These are phyloP conservation scores for Chesias legatella DNA, from an alignment of 2,888 invertebrate species.

Conservation along the genomic window DNA sequence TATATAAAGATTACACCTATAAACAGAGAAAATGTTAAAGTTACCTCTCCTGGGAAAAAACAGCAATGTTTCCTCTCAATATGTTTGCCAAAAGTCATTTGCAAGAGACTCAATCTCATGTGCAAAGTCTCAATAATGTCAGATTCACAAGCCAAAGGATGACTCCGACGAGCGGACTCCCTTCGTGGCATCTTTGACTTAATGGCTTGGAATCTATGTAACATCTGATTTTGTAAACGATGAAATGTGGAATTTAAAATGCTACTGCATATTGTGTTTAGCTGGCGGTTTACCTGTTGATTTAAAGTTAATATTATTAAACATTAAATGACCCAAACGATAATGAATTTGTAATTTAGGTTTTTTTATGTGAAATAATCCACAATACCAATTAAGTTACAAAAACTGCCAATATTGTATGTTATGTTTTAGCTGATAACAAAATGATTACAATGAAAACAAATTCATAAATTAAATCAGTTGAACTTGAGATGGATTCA, in stretches of 20 bases:
- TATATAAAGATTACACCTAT: no score
- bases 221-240: constrained; percentile 91
- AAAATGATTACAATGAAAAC: no score
- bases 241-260: constrained; percentile 92
- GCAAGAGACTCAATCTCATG: constrained; percentile 93
- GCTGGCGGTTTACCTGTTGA: constrained; percentile 87
- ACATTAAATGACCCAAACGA: constrained; percentile 8
- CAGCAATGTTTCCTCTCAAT: constrained; percentile 96
- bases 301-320: constrained; percentile 21
- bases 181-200: constrained; percentile 95
- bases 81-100: constrained; percentile 97
- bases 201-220: constrained; percentile 90
- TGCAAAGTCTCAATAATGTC: constrained; percentile 96
- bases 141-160: constrained; percentile 93
- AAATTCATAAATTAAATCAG: no score
- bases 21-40: no score
- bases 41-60: constrained; percentile 96
- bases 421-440: no score
- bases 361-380: not conserved
- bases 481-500: constrained; percentile 1
- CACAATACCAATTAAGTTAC: no score
- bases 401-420: constrained; percentile 1
- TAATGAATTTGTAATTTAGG: constrained; percentile 8
- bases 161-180: constrained; percentile 94
- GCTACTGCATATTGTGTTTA: constrained; percentile 89